phyloP scores from a whole-genome alignment of 2,797 vertebrate genomes.

The Sebastes cheni region DNA sequence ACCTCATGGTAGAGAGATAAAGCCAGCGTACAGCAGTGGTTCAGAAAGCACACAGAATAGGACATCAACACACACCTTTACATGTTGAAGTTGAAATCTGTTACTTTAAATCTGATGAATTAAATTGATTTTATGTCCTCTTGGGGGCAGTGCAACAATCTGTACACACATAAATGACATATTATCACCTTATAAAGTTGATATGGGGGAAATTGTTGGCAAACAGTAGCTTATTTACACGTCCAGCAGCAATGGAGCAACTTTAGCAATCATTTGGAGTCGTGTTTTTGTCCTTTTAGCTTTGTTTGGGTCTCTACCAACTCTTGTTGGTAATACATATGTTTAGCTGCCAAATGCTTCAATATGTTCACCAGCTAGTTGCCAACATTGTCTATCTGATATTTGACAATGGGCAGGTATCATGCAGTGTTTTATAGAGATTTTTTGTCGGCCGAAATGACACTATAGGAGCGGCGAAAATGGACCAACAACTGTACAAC shows the following conservation, averaged over 20 bases:
- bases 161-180: background rate
- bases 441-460: background rate
- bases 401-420: background rate
- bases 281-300: background rate
- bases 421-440: background rate
- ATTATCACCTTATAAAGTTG: background rate
- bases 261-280: background rate
- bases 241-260: background rate
- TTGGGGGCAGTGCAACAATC: background rate
- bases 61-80: background rate
- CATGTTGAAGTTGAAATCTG: background rate
- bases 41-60: background rate
- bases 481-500: background rate
- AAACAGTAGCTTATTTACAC: background rate
- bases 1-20: background rate
- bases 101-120: background rate
- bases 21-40: background rate
- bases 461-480: background rate
- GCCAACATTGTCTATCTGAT: background rate
- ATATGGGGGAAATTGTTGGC: background rate
- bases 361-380: background rate
- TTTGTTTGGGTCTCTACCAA: background rate
- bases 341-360: background rate
- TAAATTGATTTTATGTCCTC: background rate
- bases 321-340: background rate